Conservation (phyloP, 2,113 vertebrate species). For the Engystomops pustulosus region DNA sequence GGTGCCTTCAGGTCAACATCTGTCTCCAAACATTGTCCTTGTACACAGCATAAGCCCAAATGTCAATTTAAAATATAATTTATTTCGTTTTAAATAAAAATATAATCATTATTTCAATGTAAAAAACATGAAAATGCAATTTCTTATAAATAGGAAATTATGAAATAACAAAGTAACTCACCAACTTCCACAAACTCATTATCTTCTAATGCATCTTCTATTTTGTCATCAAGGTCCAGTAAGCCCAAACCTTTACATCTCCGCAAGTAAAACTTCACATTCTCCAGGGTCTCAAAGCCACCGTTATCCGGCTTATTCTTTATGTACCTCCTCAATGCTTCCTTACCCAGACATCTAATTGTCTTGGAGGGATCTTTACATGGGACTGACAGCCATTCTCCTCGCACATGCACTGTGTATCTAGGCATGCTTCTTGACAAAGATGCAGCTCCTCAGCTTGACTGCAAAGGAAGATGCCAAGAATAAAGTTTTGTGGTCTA, state of each 20-base stretch:
- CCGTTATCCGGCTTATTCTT: slow-evolving; percentile 97
- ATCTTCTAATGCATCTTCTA: slow-evolving; percentile 90
- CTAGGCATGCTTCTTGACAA: slow-evolving; percentile 78
- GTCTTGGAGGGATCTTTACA: slow-evolving; percentile 75
- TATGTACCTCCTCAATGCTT: slow-evolving; percentile 88
- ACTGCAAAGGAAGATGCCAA: accelerated
- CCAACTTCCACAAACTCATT: slow-evolving; percentile 97
- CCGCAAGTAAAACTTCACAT: slow-evolving; percentile 80
- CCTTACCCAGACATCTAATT: slow-evolving; percentile 84
- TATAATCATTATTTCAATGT: no score
- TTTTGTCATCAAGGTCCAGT: slow-evolving; percentile 85
- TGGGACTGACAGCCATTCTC: slow-evolving; percentile 94
- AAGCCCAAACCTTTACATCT: slow-evolving; percentile 90
- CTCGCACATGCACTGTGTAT: slow-evolving; percentile 90
- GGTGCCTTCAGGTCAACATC: no score
- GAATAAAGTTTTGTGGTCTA: slow-evolving; percentile 40
- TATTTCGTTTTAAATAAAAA: no score
- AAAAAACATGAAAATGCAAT: background rate
- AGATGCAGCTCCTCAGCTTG: background rate
- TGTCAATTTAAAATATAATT: no score
- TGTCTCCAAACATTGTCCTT: no score
- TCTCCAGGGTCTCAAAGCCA: slow-evolving; percentile 80
- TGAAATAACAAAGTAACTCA: slow-evolving; percentile 70
- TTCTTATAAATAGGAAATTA: background rate
- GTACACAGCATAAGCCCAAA: no score